Evolutionary conservation across 2,797 vertebrate genomes (phyloP).

Genomic region (Alfaro cultratus): DNA sequence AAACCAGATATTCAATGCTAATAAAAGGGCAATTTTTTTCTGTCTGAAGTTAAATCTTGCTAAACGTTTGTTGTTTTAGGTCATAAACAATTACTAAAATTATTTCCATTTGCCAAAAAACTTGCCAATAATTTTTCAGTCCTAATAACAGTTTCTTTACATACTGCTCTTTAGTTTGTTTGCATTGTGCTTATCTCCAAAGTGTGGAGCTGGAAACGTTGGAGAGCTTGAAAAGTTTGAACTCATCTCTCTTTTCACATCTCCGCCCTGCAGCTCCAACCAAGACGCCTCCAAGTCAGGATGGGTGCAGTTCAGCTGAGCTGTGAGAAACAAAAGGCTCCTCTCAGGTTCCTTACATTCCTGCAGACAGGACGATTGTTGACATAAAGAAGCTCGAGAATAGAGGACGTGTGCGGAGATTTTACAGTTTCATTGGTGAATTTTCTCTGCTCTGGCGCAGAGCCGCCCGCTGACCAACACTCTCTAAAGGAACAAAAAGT

Average conservation of each 20-base stretch:
- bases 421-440: conserved; percentile 39
- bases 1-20: too few relatives aligned
- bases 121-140: too few relatives aligned
- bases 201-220: too few relatives aligned
- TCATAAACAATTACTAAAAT: too few relatives aligned
- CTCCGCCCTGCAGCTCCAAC: conserved; percentile 75
- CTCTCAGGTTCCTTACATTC: conserved; percentile 76
- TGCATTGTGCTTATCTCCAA: too few relatives aligned
- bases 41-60: too few relatives aligned
- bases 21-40: too few relatives aligned
- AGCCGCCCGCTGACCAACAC: conserved; percentile 39
- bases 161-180: too few relatives aligned
- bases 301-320: conserved; percentile 94
- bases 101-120: too few relatives aligned
- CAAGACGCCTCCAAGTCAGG: conserved; percentile 80
- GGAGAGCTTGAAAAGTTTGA: too few relatives aligned
- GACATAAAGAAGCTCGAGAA: conserved; percentile 37
- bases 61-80: too few relatives aligned
- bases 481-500: conserved; percentile 61
- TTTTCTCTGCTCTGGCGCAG: conserved; percentile 31
- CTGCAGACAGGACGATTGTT: conserved; percentile 62
- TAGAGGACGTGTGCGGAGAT: conserved; percentile 44
- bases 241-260: neutral
- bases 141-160: too few relatives aligned
- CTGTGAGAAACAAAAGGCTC: conserved; percentile 25